These are phyloP conservation scores for Oxyruncus cristatus DNA, from an alignment of 2,113 vertebrate species.

Conservation along the genomic window DNA sequence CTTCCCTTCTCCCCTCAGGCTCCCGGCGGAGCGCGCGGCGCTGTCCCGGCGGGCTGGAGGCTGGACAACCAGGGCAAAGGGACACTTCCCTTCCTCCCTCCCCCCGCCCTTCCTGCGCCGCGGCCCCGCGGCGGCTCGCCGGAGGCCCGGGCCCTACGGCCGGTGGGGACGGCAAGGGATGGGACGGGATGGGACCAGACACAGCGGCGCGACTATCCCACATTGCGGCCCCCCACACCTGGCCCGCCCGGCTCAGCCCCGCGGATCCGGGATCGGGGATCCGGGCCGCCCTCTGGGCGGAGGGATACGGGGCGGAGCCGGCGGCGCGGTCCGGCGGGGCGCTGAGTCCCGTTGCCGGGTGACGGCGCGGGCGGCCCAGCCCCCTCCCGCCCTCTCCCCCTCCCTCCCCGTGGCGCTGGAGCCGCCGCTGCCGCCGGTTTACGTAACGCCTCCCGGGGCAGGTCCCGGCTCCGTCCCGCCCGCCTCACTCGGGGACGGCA, in stretches of 20 bases:
- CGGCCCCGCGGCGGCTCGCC: background rate
- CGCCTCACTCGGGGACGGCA: conserved; percentile 67
- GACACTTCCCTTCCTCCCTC: background rate
- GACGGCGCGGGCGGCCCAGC: conserved; percentile 47
- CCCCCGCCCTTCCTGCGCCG: background rate
- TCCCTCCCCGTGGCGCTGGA: conserved; percentile 63
- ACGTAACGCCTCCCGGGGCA: conserved; percentile 74
- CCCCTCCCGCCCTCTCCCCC: background rate
- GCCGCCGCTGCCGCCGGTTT: conserved; percentile 68
- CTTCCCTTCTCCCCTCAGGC: background rate
- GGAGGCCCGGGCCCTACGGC: background rate
- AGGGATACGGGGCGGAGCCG: conserved; percentile 69
- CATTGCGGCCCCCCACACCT: fast-evolving
- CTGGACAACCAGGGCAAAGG: background rate
- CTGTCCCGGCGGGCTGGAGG: background rate
- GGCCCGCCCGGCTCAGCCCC: background rate
- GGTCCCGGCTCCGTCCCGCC: conserved; percentile 65
- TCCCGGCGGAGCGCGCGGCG: background rate
- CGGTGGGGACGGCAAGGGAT: background rate
- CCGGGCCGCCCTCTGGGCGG: conserved; percentile 51
- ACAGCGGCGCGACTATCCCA: no score
- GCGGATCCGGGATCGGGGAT: fast-evolving
- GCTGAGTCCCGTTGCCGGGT: conserved; percentile 72
- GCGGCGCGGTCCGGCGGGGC: conserved; percentile 19
- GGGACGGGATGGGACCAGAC: no score